Conservation (phyloP, 2,888 invertebrate genomes). For the Trachelus tabidus region DNA sequence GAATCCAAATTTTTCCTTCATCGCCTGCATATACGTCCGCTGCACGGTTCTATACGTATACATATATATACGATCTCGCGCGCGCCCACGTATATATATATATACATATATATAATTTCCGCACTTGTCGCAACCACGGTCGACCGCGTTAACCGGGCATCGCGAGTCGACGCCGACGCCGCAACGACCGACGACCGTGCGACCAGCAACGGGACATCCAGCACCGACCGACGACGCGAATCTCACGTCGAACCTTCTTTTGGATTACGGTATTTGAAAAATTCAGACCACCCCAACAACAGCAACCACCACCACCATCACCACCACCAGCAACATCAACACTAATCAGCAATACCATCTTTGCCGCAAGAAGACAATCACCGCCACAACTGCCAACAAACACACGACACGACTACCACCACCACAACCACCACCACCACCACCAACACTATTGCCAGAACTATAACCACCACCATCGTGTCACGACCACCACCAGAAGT, state of each 20-base stretch:
- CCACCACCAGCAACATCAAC: not conserved
- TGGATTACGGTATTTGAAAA: not conserved
- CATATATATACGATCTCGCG: slow-evolving; percentile 2
- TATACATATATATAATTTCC: not conserved
- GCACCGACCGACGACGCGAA: not conserved
- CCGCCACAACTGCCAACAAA: not conserved
- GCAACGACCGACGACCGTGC: not conserved
- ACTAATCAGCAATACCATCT: not conserved
- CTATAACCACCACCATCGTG: slow-evolving; percentile 31
- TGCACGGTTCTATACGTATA: slow-evolving; percentile 4
- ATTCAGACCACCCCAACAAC: not conserved
- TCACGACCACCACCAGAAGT: slow-evolving; percentile 36
- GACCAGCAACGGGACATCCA: not conserved
- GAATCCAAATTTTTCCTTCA: slow-evolving; percentile 21
- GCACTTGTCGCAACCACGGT: not conserved
- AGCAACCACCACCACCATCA: not conserved
- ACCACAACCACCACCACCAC: not conserved
- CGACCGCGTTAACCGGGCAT: not conserved
- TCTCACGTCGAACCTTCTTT: not conserved
- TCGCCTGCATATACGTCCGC: not conserved
- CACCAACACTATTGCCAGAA: slow-evolving; percentile 9
- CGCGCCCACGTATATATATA: not conserved
- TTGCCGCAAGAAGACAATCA: not conserved
- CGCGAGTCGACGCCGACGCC: slow-evolving; percentile 2
- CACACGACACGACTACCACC: not conserved